These are phyloP conservation scores for Ophion ellenae DNA, from an alignment of 2,888 invertebrate species.

Conservation along the genomic window DNA sequence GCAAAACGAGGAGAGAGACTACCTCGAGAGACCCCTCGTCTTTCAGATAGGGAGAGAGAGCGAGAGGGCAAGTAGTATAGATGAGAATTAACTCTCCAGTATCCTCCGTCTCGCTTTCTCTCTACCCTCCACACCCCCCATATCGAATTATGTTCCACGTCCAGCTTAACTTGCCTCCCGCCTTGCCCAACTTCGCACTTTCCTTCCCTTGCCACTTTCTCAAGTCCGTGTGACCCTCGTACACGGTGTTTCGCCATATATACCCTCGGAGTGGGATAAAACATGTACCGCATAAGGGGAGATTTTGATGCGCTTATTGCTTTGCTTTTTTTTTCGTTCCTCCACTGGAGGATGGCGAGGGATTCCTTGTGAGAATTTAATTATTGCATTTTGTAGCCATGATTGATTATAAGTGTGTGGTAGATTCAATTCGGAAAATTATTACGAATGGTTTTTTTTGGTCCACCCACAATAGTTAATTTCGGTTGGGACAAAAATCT, in stretches of 20 bases:
- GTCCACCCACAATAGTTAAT: too few relatives aligned
- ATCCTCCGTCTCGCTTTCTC: constrained; percentile 29
- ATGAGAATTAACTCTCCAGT: constrained; percentile 35
- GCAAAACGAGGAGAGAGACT: constrained; percentile 45
- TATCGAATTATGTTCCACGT: constrained; percentile 59
- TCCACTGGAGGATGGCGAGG: neutral
- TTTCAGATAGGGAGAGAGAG: constrained; percentile 16
- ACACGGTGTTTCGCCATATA: neutral
- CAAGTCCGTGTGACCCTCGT: constrained; percentile 21
- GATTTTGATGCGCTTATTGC: neutral
- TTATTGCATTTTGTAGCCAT: neutral
- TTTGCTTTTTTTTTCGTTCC: neutral
- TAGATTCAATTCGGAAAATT: too few relatives aligned
- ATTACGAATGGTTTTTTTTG: too few relatives aligned
- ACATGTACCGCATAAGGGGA: neutral
- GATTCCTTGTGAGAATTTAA: neutral
- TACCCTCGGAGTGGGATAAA: neutral
- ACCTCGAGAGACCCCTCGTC: constrained; percentile 55
- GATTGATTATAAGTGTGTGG: too few relatives aligned
- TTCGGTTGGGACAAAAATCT: neutral
- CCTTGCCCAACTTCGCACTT: constrained; percentile 57
- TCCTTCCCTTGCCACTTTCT: constrained; percentile 20
- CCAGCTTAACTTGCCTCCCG: constrained; percentile 52
- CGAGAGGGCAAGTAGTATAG: neutral
- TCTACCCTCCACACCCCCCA: constrained; percentile 31